A percentile compares a stretch with the other conserved stretches of the same genome.
Evolutionary conservation across 2,797 vertebrate genomes (phyloP).

Genomic region (Siniperca scherzeri): DNA sequence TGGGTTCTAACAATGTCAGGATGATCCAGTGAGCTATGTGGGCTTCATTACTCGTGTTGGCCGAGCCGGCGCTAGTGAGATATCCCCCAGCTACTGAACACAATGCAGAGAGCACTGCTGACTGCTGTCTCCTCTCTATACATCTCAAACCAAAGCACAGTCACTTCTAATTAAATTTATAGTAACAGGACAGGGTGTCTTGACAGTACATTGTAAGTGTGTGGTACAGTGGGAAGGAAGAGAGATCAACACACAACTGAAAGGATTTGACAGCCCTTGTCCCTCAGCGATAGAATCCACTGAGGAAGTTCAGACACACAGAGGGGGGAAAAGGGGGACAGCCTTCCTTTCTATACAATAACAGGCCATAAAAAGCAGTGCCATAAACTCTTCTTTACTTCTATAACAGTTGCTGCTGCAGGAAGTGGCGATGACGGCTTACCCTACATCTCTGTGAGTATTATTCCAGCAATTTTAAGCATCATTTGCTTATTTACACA

Average conservation of each 20-base stretch:
- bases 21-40: constrained; percentile 57
- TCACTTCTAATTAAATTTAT: constrained; percentile 75
- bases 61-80: constrained; percentile 27
- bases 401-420: not conserved
- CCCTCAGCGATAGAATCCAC: constrained; percentile 53
- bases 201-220: constrained; percentile 48
- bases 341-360: constrained; percentile 41
- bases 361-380: constrained; percentile 26
- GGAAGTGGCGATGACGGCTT: constrained; percentile 9
- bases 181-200: constrained; percentile 43
- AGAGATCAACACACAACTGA: constrained; percentile 55
- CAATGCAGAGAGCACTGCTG: constrained; percentile 49
- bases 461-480: constrained; percentile 14
- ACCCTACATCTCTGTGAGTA: constrained; percentile 10
- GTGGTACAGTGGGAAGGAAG: constrained; percentile 30
- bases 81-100: constrained; percentile 54
- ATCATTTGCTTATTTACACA: constrained; percentile 31
- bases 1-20: constrained; percentile 39
- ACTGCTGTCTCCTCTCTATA: constrained; percentile 72
- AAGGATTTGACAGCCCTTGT: constrained; percentile 65
- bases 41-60: constrained; percentile 60
- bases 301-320: constrained; percentile 52
- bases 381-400: constrained; percentile 3
- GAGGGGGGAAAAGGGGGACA: not conserved
- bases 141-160: constrained; percentile 65